These are phyloP conservation scores for Palythoa heliodiscus DNA, from an alignment of 92 coral and sea anemone genomes.

Conservation along the genomic window DNA sequence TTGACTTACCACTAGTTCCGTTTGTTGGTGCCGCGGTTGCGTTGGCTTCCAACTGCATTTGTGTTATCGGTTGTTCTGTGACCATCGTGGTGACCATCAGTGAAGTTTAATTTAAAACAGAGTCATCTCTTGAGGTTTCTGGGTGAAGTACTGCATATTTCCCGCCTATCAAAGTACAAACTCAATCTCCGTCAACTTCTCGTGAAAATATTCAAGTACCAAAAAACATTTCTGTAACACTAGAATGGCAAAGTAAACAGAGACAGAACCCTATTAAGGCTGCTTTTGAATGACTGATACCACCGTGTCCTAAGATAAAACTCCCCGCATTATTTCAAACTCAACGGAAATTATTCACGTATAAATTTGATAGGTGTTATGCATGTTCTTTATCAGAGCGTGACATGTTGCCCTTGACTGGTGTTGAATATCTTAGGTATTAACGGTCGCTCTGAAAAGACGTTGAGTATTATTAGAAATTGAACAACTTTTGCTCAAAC, in stretches of 20 bases:
- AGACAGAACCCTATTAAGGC: too few species aligned
- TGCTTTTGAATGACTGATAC: not conserved
- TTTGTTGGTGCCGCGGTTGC: conserved; percentile 17
- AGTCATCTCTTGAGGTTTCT: not conserved
- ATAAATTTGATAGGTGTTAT: not conserved
- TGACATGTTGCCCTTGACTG: conserved; percentile 1
- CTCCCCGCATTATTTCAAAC: conserved; percentile 5
- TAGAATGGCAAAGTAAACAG: not conserved
- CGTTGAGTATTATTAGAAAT: not conserved
- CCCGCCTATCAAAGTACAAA: conserved; percentile 12
- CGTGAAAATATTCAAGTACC: not conserved
- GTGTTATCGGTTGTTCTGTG: conserved; percentile 6
- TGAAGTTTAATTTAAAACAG: not conserved
- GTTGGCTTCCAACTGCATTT: conserved; percentile 4
- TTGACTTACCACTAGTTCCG: conserved; percentile 12
- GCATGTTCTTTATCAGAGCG: not conserved
- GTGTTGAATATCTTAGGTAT: conserved; percentile 20
- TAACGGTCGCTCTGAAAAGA: not conserved
- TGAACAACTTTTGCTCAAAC: not conserved
- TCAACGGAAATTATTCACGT: conserved; percentile 36
- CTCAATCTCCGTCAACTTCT: not conserved
- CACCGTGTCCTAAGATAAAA: not conserved
- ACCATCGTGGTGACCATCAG: not conserved
- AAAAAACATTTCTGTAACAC: not conserved
- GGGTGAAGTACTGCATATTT: conserved; percentile 8